Evolutionary conservation across 2,797 vertebrate species (phyloP), one percentile per base, ranked within the genome.

Genomic region (Diceros bicornis): DNA sequence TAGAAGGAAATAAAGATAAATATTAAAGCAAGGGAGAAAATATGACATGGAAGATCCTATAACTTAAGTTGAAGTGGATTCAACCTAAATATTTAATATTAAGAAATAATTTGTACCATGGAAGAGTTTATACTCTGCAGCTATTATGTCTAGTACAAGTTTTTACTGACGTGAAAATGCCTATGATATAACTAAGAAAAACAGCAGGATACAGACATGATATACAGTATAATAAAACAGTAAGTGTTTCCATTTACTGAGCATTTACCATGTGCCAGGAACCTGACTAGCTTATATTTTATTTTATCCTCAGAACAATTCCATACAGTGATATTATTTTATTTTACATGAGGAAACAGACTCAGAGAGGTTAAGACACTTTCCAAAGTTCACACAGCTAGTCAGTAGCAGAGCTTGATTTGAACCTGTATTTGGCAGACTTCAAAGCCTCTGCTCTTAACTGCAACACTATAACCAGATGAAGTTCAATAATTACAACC

Each of bases 321-420:
- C 29, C n/a, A 85, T 29, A 47, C 37, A 77, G 57, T 62, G 25
- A 78, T 64, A 88, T 27, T 61, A 59, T 78, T 93, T 88, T 74
- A 92, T 50, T 83, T 96, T 81, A 89, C 37, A 95, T 84, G n/a
- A 94, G n/a, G 32, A 94, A 90, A 91, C 16, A 89, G n/a, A 96
- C 17, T 72, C 37, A 96, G 23, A 71, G 16, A 92, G 16, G 32
- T 94, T 61, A 90, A 96, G 66, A 79, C 71, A 87, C 27, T 55
- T 94, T 66, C 68, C 55, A 66, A 94, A 87, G 44, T 91, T 93
- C 82, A 92, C 18, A 52, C 20, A 27, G 18, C 41, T 90, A 88
- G 23, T n/a, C 55, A 81, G 12, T 44, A 89, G 25, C 18, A 66
- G 64, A 74, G 59, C 17, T 92, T 87, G 14, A 94, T 20, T 41